Evolutionary conservation across 2,888 invertebrate species (phyloP).

Genomic region (Sceliomorpha sp.): DNA sequence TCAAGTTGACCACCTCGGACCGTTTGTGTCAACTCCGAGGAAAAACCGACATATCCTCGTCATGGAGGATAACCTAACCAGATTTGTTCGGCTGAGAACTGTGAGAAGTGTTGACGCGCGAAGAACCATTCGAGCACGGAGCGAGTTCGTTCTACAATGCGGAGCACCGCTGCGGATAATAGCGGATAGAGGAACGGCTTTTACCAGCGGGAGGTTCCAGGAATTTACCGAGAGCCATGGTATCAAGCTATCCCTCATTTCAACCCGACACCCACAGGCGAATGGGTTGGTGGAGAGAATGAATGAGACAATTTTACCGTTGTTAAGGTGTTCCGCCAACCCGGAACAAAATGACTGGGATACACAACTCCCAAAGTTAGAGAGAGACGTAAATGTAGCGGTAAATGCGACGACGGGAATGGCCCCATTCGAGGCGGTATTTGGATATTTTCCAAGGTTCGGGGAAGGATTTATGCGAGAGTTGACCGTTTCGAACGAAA

Average conservation of each 20-base stretch:
- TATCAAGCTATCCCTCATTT: conserved; percentile 24
- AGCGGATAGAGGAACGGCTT: conserved; percentile 47
- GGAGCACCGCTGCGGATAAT: conserved; percentile 48
- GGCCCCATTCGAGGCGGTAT: background rate
- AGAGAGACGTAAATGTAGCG: background rate
- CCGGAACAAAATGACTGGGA: too few relatives aligned
- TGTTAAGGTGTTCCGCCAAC: background rate
- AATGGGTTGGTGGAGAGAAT: conserved; percentile 14
- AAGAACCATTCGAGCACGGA: conserved; percentile 15
- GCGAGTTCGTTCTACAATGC: conserved; percentile 37
- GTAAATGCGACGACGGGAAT: too few relatives aligned
- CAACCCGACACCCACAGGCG: conserved; percentile 15
- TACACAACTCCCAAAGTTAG: background rate
- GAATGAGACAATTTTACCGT: too few relatives aligned
- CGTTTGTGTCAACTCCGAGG: conserved; percentile 36
- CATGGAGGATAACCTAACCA: too few relatives aligned
- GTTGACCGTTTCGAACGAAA: background rate
- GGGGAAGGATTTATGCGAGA: background rate
- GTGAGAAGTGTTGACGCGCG: conserved; percentile 25
- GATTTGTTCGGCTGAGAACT: too few relatives aligned
- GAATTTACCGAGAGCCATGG: conserved; percentile 34
- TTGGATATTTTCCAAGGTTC: background rate
- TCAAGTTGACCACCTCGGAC: conserved; percentile 54
- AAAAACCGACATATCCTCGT: too few relatives aligned
- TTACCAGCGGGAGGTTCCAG: conserved; percentile 35